Conservation (phyloP, 2,797 vertebrate species). For the Enteromius afrohamiltoni region DNA sequence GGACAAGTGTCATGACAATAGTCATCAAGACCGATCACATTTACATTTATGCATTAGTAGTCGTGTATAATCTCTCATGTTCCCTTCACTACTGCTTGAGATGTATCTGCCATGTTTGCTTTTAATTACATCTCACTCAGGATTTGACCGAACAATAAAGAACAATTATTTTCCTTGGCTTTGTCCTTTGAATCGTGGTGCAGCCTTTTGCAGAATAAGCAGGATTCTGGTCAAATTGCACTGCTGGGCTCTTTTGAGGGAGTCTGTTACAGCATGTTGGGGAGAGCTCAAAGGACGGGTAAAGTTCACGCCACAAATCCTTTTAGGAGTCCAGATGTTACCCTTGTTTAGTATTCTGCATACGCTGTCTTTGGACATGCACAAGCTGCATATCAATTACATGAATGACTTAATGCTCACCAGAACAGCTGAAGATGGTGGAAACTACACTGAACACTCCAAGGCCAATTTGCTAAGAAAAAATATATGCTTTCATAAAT, state of each 20-base stretch:
- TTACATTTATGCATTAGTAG: conserved; percentile 27
- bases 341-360: conserved; percentile 63
- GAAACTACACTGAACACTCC: not conserved
- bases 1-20: conserved; percentile 57
- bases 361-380: not conserved
- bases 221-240: conserved; percentile 32
- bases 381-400: not conserved
- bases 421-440: not conserved
- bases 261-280: conserved; percentile 14
- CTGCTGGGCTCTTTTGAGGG: not conserved
- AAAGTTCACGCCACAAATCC: conserved; percentile 11
- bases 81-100: not conserved
- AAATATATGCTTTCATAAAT: not conserved
- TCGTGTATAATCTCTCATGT: conserved; percentile 27
- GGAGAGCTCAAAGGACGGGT: conserved; percentile 34
- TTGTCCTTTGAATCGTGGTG: not conserved
- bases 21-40: conserved; percentile 36
- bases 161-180: conserved; percentile 32
- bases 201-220: conserved; percentile 41
- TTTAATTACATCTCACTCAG: conserved; percentile 41
- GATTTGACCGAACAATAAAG: conserved; percentile 36
- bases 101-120: not conserved
- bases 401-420: conserved; percentile 12
- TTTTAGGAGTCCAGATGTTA: conserved; percentile 63
- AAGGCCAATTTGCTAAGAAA: not conserved